A percentile compares a stretch with the other conserved stretches of the same genome.
Evolutionary conservation across 2,113 vertebrate genomes (phyloP).

Genomic region (Thamnophis sirtalis): DNA sequence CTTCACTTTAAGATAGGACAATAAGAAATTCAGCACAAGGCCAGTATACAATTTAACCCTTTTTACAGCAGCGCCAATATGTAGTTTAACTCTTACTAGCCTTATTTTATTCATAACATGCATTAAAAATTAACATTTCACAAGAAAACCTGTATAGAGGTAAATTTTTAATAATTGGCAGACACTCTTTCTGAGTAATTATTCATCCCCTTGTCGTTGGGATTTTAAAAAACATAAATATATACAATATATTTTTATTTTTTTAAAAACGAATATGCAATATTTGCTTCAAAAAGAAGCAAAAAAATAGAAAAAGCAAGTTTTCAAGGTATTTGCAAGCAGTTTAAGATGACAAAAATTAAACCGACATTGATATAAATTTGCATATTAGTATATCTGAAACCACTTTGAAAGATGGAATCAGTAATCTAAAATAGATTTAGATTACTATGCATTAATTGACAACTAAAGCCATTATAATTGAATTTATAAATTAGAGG

Average conservation of each 20-base stretch:
- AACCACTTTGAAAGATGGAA: background rate
- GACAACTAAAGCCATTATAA: background rate
- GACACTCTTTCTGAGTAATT: conserved; percentile 19
- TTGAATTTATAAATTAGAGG: background rate
- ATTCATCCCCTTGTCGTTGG: background rate
- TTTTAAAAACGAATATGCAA: background rate
- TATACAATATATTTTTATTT: no score
- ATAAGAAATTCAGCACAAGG: conserved; percentile 27
- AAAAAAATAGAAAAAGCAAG: background rate
- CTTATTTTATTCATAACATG: conserved; percentile 31
- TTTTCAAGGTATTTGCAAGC: background rate
- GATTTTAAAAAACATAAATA: background rate
- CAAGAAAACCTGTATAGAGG: background rate
- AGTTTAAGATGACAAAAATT: background rate
- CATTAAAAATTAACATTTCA: conserved; percentile 28
- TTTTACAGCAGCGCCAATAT: conserved; percentile 16
- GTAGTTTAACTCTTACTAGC: background rate
- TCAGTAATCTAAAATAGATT: background rate
- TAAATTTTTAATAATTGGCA: conserved; percentile 26
- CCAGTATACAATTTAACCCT: conserved; percentile 62
- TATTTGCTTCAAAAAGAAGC: background rate
- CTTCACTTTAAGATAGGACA: conserved; percentile 35
- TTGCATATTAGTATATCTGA: background rate
- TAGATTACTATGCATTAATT: background rate
- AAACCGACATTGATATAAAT: background rate